Conservation (phyloP, 2,113 vertebrate species). For the Hyla sarda region DNA sequence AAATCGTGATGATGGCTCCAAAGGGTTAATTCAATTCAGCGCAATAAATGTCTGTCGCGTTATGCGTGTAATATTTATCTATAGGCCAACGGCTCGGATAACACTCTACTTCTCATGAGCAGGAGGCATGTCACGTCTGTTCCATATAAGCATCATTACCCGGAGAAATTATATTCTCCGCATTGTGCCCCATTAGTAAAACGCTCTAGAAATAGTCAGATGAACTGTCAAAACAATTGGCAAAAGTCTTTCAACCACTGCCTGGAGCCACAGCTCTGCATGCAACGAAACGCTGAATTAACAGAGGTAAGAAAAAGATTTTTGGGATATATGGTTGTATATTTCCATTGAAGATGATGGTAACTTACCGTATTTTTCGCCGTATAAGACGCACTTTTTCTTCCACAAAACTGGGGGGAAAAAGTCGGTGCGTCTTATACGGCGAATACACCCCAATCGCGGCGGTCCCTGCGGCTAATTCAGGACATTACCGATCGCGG, state of each 20-base stretch:
- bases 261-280: background rate
- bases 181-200: background rate
- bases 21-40: background rate
- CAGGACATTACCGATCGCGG: too few relatives aligned
- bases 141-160: background rate
- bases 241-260: background rate
- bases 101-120: background rate
- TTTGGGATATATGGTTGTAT: background rate
- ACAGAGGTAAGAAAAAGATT: background rate
- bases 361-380: too few relatives aligned
- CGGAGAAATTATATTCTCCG: background rate
- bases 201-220: background rate
- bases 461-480: too few relatives aligned
- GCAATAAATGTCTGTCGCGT: background rate
- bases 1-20: too few relatives aligned
- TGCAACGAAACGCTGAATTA: background rate
- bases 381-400: too few relatives aligned
- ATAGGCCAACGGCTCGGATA: background rate
- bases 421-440: too few relatives aligned
- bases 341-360: background rate
- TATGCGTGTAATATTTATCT: background rate
- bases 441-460: too few relatives aligned
- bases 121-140: background rate
- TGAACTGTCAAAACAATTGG: slow-evolving; percentile 6
- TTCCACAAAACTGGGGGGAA: too few relatives aligned